A percentile compares a stretch with the other conserved stretches of the same genome.
Evolutionary conservation across 1,140 invertebrate species (phyloP).

Genomic region (Camponotus floridanus): DNA sequence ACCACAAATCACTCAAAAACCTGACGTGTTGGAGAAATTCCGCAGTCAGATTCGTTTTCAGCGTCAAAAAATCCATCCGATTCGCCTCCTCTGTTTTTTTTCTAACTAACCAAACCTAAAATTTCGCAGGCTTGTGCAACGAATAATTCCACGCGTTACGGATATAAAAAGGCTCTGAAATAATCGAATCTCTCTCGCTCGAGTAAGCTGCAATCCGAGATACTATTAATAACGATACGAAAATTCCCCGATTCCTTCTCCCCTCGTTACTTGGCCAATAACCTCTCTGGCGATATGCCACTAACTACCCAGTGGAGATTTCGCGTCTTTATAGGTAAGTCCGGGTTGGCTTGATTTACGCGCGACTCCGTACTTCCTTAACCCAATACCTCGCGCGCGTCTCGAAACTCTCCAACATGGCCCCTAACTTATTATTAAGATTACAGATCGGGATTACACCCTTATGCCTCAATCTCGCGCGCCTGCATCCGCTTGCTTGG

Average conservation of each 20-base stretch:
- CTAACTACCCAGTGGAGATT: slow-evolving; percentile 54
- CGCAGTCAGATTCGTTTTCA: too few species aligned
- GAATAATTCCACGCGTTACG: not conserved
- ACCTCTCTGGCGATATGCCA: slow-evolving; percentile 47
- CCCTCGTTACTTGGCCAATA: slow-evolving; percentile 49
- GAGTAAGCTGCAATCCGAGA: slow-evolving; percentile 27
- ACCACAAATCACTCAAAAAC: too few species aligned
- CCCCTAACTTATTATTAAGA: not conserved
- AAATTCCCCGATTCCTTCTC: slow-evolving; percentile 31
- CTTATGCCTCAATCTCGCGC: not conserved
- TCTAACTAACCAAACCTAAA: too few species aligned
- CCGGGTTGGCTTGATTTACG: slow-evolving; percentile 39
- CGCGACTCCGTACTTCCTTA: not conserved
- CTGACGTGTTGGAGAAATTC: too few species aligned
- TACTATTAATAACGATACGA: slow-evolving; percentile 42
- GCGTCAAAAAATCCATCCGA: too few species aligned
- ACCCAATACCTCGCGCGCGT: slow-evolving; percentile 27
- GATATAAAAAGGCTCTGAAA: not conserved
- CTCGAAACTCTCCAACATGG: not conserved
- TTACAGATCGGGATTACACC: slow-evolving; percentile 8
- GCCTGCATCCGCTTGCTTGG: not conserved
- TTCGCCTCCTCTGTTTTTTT: too few species aligned
- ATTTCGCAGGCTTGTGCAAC: not conserved
- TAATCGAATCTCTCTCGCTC: slow-evolving; percentile 18
- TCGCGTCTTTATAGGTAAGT: slow-evolving; percentile 39